phyloP scores from a whole-genome alignment of 1,140 invertebrate genomes.

The Pseudomyrmex dendroicus region DNA sequence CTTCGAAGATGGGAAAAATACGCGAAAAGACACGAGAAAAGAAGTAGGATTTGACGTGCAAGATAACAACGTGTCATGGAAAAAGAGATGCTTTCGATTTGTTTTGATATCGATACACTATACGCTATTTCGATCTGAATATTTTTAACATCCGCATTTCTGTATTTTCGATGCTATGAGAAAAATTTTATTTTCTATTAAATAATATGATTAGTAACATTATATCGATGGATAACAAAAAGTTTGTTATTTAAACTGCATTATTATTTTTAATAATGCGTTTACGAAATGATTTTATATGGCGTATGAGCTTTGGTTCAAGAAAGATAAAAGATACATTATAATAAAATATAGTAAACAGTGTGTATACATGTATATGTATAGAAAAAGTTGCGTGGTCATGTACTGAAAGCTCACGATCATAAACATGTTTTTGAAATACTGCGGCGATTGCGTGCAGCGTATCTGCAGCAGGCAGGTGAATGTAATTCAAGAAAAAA shows the following conservation, averaged over 20 bases:
- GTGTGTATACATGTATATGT: not conserved
- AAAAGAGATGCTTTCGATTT: conserved; percentile 36
- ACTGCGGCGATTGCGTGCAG: conserved; percentile 30
- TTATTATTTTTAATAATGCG: no score
- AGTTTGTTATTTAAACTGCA: no score
- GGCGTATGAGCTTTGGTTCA: no score
- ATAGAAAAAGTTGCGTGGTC: not conserved
- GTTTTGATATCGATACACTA: conserved; percentile 15
- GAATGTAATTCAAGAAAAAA: conserved; percentile 37
- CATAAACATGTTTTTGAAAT: conserved; percentile 26
- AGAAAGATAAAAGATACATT: no score
- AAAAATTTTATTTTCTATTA: no score
- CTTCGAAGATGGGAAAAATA: conserved; percentile 30
- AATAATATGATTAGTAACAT: no score
- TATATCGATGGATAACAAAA: no score
- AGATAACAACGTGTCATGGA: conserved; percentile 34
- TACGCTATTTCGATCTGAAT: not conserved
- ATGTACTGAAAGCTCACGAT: conserved; percentile 15
- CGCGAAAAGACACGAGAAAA: not conserved
- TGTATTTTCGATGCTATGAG: not conserved
- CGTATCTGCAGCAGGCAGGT: conserved; percentile 34
- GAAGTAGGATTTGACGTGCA: conserved; percentile 6
- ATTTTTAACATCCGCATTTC: conserved; percentile 18
- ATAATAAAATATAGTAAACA: conserved; percentile 1
- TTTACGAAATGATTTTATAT: no score